These are phyloP conservation scores for Zhuqinia jingwanae DNA, from an alignment of 2,888 invertebrate genomes.

Conservation along the genomic window DNA sequence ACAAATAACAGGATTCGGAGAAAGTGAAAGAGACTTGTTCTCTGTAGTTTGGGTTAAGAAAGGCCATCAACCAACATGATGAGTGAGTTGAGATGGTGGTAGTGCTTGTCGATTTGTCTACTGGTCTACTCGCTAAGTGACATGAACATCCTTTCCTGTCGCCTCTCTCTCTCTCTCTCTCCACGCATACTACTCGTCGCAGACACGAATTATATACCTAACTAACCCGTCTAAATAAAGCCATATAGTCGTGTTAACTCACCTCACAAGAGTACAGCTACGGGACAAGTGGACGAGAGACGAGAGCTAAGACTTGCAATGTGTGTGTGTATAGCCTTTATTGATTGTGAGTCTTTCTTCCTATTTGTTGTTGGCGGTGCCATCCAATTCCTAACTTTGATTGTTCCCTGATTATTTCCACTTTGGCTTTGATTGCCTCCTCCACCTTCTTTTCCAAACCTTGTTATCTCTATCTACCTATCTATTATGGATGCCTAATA, in stretches of 20 bases:
- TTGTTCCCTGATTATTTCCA: slow-evolving; percentile 68
- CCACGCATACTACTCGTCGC: too few relatives aligned
- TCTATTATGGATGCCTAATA: slow-evolving; percentile 10
- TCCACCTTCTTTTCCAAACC: slow-evolving; percentile 49
- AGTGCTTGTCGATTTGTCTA: slow-evolving; percentile 61
- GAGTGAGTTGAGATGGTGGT: too few relatives aligned
- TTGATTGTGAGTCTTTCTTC: slow-evolving; percentile 64
- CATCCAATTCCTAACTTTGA: slow-evolving; percentile 63
- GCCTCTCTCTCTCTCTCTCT: not conserved
- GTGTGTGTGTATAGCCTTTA: slow-evolving; percentile 18
- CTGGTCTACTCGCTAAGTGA: slow-evolving; percentile 45
- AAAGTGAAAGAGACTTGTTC: not conserved
- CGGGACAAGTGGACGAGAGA: not conserved
- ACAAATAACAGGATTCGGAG: not conserved
- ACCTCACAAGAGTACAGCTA: not conserved
- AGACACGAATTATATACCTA: too few relatives aligned
- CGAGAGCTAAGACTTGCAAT: not conserved
- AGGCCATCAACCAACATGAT: slow-evolving; percentile 45
- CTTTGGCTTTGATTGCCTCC: slow-evolving; percentile 63
- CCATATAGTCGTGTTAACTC: not conserved
- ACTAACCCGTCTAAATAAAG: too few relatives aligned
- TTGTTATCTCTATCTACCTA: slow-evolving; percentile 30
- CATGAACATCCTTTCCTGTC: slow-evolving; percentile 50
- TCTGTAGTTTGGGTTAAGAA: slow-evolving; percentile 28
- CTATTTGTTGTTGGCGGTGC: too few relatives aligned